Conservation (phyloP, 2,797 vertebrate species). For the Agapornis canus region DNA sequence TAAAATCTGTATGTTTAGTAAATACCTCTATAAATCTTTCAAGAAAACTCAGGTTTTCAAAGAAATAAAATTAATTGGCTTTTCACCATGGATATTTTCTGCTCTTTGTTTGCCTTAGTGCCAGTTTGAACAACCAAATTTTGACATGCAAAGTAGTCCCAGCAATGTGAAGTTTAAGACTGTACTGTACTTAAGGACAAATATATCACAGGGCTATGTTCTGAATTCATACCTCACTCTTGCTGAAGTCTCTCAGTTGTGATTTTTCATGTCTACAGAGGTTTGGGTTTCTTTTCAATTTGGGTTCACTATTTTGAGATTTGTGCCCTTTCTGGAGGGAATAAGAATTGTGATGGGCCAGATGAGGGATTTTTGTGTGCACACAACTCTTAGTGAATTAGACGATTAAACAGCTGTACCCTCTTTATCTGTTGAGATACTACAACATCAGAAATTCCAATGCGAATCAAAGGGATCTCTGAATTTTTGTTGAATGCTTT, state of each 20-base stretch:
- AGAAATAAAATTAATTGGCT: neutral
- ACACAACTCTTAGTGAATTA: neutral
- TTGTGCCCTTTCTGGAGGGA: neutral
- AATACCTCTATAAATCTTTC: neutral
- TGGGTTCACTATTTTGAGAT: neutral
- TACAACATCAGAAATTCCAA: neutral
- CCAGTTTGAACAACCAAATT: neutral
- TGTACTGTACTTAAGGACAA: neutral
- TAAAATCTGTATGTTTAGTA: neutral
- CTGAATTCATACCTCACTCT: neutral
- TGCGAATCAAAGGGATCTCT: neutral
- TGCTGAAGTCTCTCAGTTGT: neutral
- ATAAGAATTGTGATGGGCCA: neutral
- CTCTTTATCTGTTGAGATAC: neutral
- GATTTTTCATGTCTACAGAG: neutral
- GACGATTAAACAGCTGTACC: neutral
- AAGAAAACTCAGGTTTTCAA: neutral
- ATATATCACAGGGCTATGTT: neutral
- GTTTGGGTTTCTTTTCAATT: neutral
- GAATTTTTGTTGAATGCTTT: neutral
- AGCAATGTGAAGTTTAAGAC: neutral
- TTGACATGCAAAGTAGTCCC: neutral
- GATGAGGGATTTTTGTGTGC: neutral
- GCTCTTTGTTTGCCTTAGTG: neutral
- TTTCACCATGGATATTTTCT: neutral